Evolutionary conservation across 2,888 invertebrate species (phyloP), one percentile per base, ranked within the genome.

Genomic region (Coelogynopora nodosa): DNA sequence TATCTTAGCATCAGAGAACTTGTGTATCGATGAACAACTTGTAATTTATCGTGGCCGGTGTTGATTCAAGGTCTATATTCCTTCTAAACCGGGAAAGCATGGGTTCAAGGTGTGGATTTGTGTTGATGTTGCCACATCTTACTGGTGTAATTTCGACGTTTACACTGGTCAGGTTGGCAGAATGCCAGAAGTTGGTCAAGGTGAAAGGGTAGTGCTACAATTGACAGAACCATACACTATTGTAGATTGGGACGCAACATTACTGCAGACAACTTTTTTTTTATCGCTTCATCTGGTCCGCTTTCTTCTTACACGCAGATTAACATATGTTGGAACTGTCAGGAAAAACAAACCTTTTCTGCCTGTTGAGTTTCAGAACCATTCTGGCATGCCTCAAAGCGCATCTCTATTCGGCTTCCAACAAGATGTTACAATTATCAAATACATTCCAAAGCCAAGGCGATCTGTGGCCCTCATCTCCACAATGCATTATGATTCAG

Each of bases 391-490:
- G 49, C 49, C 49, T 49, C 49, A 49, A 49, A 49, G 49, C 49
- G 49, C 49, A 49, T 49, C 49, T 49, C 5, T 49, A 49, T 49
- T 49, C 18, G 49, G 49, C 49, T 49, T 49, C 18, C 49, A 49
- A 49, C 49, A 49, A 49, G 18, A 49, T 49, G 49, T 49, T 49
- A 49, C 49, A 49, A 49, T 74, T 74, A 23, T 74, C 74, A 74
- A 74, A 74, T 74, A 74, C 74, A 74, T 74, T 26, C 74, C 74
- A 74, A 74, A 74, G 27, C 23, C 74, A 74, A 74, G 74, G 18
- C 18, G 27, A 74, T 74, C 74, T 74, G 74, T 74, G 74, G 74
- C 74, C 27, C 74, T 74, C 23, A 23, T 74, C 74, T 74, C 74
- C 23, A 74, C 74, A 74, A 74, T 74, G 74, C 74, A 74, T 5